Evolutionary conservation across 2,888 invertebrate species (phyloP).

Genomic region (Dermolepida albohirtum): DNA sequence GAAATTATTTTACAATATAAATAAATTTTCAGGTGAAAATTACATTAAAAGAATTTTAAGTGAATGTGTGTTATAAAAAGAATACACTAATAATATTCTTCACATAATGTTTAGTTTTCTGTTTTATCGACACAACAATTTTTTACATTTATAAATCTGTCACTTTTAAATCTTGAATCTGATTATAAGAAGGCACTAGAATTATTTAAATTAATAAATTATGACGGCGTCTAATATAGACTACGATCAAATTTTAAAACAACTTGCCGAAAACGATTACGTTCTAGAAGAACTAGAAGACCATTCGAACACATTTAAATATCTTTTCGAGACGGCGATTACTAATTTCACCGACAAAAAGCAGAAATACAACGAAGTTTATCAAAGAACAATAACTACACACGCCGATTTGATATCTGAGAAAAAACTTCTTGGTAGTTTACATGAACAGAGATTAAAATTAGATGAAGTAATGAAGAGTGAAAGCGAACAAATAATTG

Average conservation of each 20-base stretch:
- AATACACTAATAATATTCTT: too few species aligned
- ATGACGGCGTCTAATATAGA: conserved; percentile 8
- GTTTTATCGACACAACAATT: not conserved
- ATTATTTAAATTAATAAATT: not conserved
- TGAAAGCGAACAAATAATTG: not conserved
- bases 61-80: too few species aligned
- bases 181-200: not conserved
- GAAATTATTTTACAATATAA: too few species aligned
- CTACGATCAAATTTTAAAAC: conserved; percentile 6
- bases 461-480: conserved; percentile 5
- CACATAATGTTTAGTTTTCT: too few species aligned
- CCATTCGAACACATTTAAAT: not conserved
- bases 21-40: too few species aligned
- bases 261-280: conserved; percentile 1
- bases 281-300: conserved; percentile 17
- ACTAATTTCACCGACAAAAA: not conserved
- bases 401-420: not conserved
- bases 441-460: conserved; percentile 9
- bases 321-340: conserved; percentile 1
- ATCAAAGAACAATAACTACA: not conserved
- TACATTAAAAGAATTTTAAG: too few species aligned
- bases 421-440: not conserved
- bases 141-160: not conserved
- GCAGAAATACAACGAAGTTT: not conserved
- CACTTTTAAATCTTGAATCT: not conserved